Evolutionary conservation across 1,140 invertebrate species (phyloP).

Genomic region (Trachymyrmex cornetzi): DNA sequence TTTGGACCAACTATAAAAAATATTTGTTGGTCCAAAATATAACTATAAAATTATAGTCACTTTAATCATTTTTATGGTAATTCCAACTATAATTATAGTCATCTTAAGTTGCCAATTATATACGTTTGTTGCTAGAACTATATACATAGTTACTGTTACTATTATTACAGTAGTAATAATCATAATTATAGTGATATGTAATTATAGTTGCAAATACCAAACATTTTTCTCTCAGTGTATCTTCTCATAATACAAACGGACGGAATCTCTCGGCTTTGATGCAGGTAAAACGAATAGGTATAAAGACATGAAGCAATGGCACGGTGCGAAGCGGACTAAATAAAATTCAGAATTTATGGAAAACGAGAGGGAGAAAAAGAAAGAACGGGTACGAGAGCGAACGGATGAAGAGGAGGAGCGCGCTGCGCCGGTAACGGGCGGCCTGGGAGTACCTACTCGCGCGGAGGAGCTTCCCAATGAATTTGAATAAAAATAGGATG

Average conservation of each 20-base stretch:
- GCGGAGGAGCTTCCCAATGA: slow-evolving; percentile 66
- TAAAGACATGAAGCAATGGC: slow-evolving; percentile 65
- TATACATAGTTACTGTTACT: too few species aligned
- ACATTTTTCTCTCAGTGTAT: too few species aligned
- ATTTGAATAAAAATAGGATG: slow-evolving; percentile 78
- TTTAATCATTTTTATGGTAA: too few species aligned
- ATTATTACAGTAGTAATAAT: too few species aligned
- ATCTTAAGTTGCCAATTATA: too few species aligned
- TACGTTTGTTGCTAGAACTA: too few species aligned
- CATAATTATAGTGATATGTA: too few species aligned
- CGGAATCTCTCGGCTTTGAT: not conserved
- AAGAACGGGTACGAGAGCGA: slow-evolving; percentile 45
- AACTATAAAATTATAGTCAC: too few species aligned
- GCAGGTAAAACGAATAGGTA: slow-evolving; percentile 13
- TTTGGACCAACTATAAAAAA: too few species aligned
- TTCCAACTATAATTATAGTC: too few species aligned
- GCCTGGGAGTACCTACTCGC: slow-evolving; percentile 29
- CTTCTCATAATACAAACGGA: not conserved
- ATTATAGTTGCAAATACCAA: too few species aligned
- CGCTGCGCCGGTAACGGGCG: slow-evolving; percentile 46
- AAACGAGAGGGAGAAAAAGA: slow-evolving; percentile 74
- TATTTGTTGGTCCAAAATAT: too few species aligned
- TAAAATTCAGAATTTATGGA: slow-evolving; percentile 85
- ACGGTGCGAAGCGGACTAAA: slow-evolving; percentile 74
- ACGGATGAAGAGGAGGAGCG: slow-evolving; percentile 23